Percentiles rank a stretch among this genome's conserved stretches.
Evolutionary conservation across 2,113 vertebrate genomes (phyloP).

Genomic region (Rhabdornis inornatus): DNA sequence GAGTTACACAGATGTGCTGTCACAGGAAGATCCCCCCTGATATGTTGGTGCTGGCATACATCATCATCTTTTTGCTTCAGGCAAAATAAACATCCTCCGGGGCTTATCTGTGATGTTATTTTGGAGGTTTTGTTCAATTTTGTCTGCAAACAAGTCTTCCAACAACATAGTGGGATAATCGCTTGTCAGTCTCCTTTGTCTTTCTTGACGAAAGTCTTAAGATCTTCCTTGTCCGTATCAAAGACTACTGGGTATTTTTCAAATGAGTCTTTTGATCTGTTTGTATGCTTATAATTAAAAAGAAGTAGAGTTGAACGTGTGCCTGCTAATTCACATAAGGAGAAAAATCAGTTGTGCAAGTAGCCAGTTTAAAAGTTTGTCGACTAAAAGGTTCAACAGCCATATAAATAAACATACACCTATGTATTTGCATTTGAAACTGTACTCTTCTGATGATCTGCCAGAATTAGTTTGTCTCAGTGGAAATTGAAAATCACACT

Average conservation of each 20-base stretch:
- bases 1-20: slow-evolving; percentile 54
- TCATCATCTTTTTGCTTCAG: slow-evolving; percentile 29
- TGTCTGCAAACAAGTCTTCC: not conserved
- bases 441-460: not conserved
- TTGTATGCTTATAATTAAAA: not conserved
- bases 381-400: not conserved
- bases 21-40: not conserved
- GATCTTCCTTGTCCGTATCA: not conserved
- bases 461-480: not conserved
- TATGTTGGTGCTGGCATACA: slow-evolving; percentile 14
- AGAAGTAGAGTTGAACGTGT: not conserved
- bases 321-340: not conserved
- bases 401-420: not conserved
- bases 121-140: slow-evolving; percentile 9
- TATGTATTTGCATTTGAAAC: not conserved
- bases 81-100: slow-evolving; percentile 45
- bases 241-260: not conserved
- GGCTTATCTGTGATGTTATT: slow-evolving; percentile 37
- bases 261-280: not conserved
- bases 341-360: not conserved
- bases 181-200: not conserved
- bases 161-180: not conserved
- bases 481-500: not conserved
- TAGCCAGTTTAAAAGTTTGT: not conserved
- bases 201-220: not conserved